Conservation (phyloP, 2,888 invertebrate species). For the Melinaea menophilus region DNA sequence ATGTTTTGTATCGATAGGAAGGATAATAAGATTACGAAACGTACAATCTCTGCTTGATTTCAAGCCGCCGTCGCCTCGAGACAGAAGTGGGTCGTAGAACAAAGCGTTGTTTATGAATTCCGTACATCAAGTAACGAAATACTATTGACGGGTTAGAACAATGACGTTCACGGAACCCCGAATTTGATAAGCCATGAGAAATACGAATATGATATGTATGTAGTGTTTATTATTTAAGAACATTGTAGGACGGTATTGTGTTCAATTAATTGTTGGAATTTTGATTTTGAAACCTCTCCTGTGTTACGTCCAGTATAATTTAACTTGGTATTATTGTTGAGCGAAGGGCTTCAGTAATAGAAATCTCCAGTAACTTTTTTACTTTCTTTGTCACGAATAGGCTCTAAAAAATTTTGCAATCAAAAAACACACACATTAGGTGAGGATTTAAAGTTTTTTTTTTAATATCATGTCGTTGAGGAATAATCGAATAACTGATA, state of each 20-base stretch:
- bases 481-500: too few species aligned
- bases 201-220: slow-evolving; percentile 38
- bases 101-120: slow-evolving; percentile 50
- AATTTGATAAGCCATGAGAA: slow-evolving; percentile 71
- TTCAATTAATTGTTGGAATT: slow-evolving; percentile 2
- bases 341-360: too few species aligned
- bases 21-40: neutral
- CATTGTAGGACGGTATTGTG: neutral
- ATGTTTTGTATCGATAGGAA: neutral
- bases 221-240: neutral
- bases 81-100: slow-evolving; percentile 50
- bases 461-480: too few species aligned
- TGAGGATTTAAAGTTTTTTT: too few species aligned
- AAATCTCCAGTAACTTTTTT: too few species aligned
- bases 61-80: slow-evolving; percentile 8
- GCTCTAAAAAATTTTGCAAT: too few species aligned
- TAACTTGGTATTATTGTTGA: too few species aligned
- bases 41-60: slow-evolving; percentile 3
- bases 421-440: too few species aligned
- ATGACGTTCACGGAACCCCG: slow-evolving; percentile 62
- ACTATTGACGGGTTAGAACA: slow-evolving; percentile 57
- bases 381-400: too few species aligned
- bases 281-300: neutral
- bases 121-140: slow-evolving; percentile 44
- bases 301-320: too few species aligned